Evolutionary conservation across 2,797 vertebrate species (phyloP), one percentile per base, ranked within the genome.

Genomic region (Arnoldichthys spilopterus): DNA sequence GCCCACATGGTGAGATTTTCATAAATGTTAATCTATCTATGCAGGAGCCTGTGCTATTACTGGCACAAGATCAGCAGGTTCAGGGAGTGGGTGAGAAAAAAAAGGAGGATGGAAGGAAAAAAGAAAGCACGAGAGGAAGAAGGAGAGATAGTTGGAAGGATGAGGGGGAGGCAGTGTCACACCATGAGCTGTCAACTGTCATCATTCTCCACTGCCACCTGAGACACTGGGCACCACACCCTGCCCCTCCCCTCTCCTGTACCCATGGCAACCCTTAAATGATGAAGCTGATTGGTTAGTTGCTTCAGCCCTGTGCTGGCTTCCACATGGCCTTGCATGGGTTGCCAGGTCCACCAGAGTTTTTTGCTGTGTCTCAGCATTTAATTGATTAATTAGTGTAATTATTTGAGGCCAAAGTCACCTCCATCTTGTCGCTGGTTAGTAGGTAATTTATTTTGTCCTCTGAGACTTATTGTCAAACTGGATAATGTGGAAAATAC

Each of bases 381-480:
- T 92, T 92, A 92, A 93, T 93, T 93, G 92, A 94, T 93, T 93
- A 94, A 93, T 93, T 91, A 92, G 91, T 90, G 91, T 92, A 93
- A 93, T 93, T 93, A 93, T 93, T 92, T 85, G 83, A 88, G 86
- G 83, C 86, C 90, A 93, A 93, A 91, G 92, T 93, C 91, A 91
- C 87, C 83, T 81, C 84, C 87, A 85, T 88, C 86, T 87, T 82
- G 84, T 87, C 83, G 87, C 89, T 86, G 85, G 85, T 84, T 88
- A 78, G 89, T 91, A 91, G 90, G 90, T 92, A 89, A 91, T 82
- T 79, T 69, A 76, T 77, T 82, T 58, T 66, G 22, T 70, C 76
- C 76, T 79, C 47, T 15, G 76, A 76, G 83, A 82, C 45, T 43
- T 54, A 66, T 69, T 72, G 76, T 67, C 61, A 70, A 84, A 73